phyloP scores from a whole-genome alignment of 2,888 invertebrate genomes.

The Zele albiditarsus region DNA sequence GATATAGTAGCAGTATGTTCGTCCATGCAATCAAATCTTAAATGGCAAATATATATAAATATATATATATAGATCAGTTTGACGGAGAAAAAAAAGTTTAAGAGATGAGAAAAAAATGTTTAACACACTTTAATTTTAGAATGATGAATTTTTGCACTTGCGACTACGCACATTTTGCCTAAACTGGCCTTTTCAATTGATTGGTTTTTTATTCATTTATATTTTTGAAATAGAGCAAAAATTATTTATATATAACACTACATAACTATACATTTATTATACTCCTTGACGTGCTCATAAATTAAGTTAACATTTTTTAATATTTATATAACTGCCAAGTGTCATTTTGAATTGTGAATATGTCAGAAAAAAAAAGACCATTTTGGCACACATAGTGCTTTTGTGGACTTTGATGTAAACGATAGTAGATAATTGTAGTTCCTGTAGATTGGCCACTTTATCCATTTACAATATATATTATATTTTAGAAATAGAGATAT shows the following conservation, averaged over 20 bases:
- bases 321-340: slow-evolving; percentile 11
- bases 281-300: neutral
- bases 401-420: neutral
- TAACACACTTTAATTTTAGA: neutral
- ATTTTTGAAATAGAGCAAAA: neutral
- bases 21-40: neutral
- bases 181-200: neutral
- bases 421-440: neutral
- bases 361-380: neutral
- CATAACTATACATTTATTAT: neutral
- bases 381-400: neutral
- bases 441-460: neutral
- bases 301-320: neutral
- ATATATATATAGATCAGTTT: neutral
- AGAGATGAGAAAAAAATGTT: neutral
- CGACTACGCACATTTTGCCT: neutral
- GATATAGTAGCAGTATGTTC: slow-evolving; percentile 17
- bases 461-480: neutral
- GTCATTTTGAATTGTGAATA: neutral
- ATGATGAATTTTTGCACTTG: neutral
- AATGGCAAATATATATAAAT: neutral
- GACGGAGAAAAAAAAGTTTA: neutral
- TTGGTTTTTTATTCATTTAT: neutral
- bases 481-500: slow-evolving; percentile 7
- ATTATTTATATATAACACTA: neutral